Percentiles rank a stretch among this genome's conserved stretches.
Evolutionary conservation across 2,113 vertebrate genomes (phyloP).

Genomic region (Platichthys stellatus): DNA sequence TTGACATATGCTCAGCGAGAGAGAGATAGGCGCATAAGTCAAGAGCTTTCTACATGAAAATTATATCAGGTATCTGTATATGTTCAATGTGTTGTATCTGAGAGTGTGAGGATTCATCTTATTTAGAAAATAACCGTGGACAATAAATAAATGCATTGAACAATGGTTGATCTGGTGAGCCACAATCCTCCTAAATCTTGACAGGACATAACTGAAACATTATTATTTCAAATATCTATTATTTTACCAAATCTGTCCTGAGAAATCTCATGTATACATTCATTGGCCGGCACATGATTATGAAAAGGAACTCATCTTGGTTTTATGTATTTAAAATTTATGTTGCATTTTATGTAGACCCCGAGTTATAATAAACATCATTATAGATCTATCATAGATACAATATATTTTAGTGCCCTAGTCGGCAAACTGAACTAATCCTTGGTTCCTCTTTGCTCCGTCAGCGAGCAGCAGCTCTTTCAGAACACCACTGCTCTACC

Average conservation of each 20-base stretch:
- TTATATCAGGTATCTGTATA: neutral
- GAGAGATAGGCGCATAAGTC: constrained; percentile 12
- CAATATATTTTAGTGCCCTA: too few relatives aligned
- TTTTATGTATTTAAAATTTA: neutral
- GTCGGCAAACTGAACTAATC: neutral
- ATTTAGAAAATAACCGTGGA: neutral
- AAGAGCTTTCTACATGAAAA: neutral
- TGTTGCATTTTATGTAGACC: too few relatives aligned
- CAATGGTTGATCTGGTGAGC: neutral
- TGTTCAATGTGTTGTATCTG: neutral
- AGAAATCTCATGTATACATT: neutral
- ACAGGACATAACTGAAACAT: neutral
- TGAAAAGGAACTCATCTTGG: too few relatives aligned
- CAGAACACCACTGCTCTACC: neutral
- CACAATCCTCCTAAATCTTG: neutral
- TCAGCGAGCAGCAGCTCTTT: neutral
- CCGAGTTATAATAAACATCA: too few relatives aligned
- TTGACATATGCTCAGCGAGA: neutral
- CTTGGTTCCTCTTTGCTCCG: neutral
- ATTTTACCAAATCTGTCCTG: too few relatives aligned
- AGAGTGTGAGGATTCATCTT: neutral
- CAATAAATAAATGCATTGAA: neutral
- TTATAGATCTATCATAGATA: too few relatives aligned
- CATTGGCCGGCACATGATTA: too few relatives aligned
- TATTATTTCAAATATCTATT: too few relatives aligned